Evolutionary conservation across 2,888 invertebrate genomes (phyloP).

Genomic region (Dorcus parallelipipedus): DNA sequence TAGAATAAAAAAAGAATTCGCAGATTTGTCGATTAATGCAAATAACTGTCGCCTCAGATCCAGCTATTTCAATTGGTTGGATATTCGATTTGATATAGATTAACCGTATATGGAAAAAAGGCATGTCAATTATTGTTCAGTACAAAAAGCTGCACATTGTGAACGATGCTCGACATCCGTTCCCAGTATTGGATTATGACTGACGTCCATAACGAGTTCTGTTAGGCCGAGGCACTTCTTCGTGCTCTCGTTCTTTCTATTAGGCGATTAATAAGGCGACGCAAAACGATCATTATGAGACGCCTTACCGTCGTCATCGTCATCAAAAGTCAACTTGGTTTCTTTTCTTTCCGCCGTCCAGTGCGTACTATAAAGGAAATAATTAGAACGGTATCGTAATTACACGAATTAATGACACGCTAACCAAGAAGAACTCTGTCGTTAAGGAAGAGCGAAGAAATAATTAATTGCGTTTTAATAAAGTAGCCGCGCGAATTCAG

Average conservation of each 20-base stretch:
- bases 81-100: constrained; percentile 9
- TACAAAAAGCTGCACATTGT: constrained; percentile 30
- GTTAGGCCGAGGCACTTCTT: neutral
- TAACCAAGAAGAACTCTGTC: too few species aligned
- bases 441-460: too few species aligned
- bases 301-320: too few species aligned
- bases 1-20: neutral
- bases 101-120: constrained; percentile 11
- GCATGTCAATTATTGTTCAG: constrained; percentile 8
- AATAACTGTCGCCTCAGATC: neutral
- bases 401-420: too few species aligned
- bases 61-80: constrained; percentile 6
- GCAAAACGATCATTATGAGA: too few species aligned
- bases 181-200: constrained; percentile 29
- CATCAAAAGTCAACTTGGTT: too few species aligned
- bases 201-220: constrained; percentile 1
- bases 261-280: too few species aligned
- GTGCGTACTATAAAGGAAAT: too few species aligned
- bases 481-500: too few species aligned
- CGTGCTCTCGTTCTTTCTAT: neutral
- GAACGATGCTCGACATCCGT: constrained; percentile 38
- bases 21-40: neutral
- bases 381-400: too few species aligned
- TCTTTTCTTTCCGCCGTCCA: too few species aligned
- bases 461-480: too few species aligned